Evolutionary conservation across 2,888 invertebrate genomes (phyloP), one percentile per base, ranked within the genome.

Genomic region (Phrixothrix hirtus): DNA sequence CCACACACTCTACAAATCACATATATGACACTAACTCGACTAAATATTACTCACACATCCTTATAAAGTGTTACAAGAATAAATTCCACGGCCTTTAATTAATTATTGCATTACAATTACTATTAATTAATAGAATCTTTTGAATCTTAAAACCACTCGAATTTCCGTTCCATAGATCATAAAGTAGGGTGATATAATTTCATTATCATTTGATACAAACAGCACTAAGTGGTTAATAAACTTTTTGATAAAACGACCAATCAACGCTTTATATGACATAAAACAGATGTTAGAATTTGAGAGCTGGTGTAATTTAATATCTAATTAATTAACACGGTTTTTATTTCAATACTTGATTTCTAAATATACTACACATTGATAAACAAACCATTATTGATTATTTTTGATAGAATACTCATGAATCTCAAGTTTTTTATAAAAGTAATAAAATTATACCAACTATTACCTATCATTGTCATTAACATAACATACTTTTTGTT

Each of bases 1-100:
- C 44, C 39, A 39, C 57, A 59, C 50, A 58, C 55, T 55, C 46
- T 42, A 55, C 54, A 58, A 54, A 58, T 58, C 56, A 49, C 50
- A 49, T 53, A 55, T 55, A 50, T 51, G 47, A 55, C 43, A 50
- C 51, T 49, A 32, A 26, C 34, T 26, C 37, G 30, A 25, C 29
- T 25, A 34, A 37, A 46, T 34, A n/a, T n/a, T n/a, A n/a, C n/a
- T n/a, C n/a, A n/a, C n/a, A n/a, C n/a, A n/a, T n/a, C n/a, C n/a
- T n/a, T n/a, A n/a, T n/a, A n/a, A n/a, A n/a, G n/a, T n/a, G n/a
- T n/a, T n/a, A n/a, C n/a, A n/a, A n/a, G n/a, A n/a, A n/a, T n/a
- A n/a, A n/a, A n/a, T n/a, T n/a, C n/a, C n/a, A n/a, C n/a, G n/a
- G n/a, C n/a, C n/a, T n/a, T n/a, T n/a, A n/a, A n/a, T n/a, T n/a